A percentile compares a stretch with the other conserved stretches of the same genome.
These are phyloP conservation scores for Stichopus chloronotus DNA, from an alignment of 35 echinoderm and acorn worm genomes.

Conservation along the genomic window DNA sequence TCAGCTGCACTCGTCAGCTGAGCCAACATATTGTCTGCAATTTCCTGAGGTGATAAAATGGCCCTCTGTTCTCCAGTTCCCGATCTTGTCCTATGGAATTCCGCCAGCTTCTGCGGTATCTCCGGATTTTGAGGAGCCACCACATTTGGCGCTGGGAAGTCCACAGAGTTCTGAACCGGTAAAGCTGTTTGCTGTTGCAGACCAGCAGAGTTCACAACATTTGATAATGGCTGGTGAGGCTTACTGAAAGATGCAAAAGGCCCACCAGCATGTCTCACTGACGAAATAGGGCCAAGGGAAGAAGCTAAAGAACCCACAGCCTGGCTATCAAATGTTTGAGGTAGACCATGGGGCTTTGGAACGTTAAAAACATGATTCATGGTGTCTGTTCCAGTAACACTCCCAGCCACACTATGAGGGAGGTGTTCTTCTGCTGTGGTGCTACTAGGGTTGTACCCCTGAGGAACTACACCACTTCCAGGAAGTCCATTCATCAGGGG, in stretches of 20 bases:
- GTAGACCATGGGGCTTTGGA: constrained; percentile 49
- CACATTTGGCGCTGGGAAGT: constrained; percentile 93
- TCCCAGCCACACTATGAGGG: background rate
- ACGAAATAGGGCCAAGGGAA: constrained; percentile 37
- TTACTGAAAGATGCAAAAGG: constrained; percentile 70
- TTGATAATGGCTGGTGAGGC: constrained; percentile 55
- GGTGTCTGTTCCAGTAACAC: background rate
- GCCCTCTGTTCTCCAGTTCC: constrained; percentile 66
- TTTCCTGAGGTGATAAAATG: constrained; percentile 97
- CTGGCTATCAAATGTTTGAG: constrained; percentile 63
- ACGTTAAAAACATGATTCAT: constrained; percentile 47
- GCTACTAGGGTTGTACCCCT: constrained; percentile 5
- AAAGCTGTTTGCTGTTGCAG: constrained; percentile 3
- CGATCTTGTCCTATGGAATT: constrained; percentile 86
- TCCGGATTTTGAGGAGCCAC: constrained; percentile 89
- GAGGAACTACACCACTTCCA: background rate
- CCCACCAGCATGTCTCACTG: constrained; percentile 2
- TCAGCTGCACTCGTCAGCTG: constrained; percentile 69
- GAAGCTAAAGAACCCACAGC: constrained; percentile 28
- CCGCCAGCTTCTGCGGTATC: constrained; percentile 92
- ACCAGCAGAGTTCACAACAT: constrained; percentile 50
- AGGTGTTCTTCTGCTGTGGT: constrained; percentile 22
- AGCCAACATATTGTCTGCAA: constrained; percentile 94
- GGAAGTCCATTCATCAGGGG: constrained; percentile 42
- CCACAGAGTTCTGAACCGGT: constrained; percentile 71